Conservation (phyloP, 2,113 vertebrate genomes). For the Myrmecophaga tridactyla region DNA sequence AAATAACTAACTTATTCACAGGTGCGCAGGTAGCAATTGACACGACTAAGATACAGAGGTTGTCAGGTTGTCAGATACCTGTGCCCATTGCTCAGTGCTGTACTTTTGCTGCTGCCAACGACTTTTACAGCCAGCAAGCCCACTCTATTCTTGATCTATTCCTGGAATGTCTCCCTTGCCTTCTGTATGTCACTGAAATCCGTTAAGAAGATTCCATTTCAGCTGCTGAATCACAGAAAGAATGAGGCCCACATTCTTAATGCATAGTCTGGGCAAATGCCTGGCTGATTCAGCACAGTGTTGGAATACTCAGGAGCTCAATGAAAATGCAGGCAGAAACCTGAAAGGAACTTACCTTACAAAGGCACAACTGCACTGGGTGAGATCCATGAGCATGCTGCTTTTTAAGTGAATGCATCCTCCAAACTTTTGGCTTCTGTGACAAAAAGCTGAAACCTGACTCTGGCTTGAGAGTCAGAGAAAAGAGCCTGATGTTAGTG, state of each 20-base stretch:
- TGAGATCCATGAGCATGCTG: background rate
- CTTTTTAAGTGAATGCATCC: background rate
- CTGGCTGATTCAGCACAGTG: background rate
- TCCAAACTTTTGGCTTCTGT: background rate
- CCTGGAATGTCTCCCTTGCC: no score
- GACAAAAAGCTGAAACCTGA: background rate
- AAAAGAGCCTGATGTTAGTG: background rate
- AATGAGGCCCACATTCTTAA: background rate
- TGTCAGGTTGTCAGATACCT: background rate
- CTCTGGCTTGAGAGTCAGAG: background rate
- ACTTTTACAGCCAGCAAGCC: background rate
- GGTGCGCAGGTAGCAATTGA: no score
- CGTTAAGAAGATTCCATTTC: background rate
- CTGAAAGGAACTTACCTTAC: background rate
- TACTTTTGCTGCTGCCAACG: no score
- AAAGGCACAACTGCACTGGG: background rate
- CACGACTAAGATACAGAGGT: background rate
- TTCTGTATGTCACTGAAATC: background rate
- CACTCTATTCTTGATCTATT: background rate
- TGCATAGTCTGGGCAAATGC: background rate
- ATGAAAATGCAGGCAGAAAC: background rate
- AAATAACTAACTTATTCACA: no score
- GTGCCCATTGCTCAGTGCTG: background rate
- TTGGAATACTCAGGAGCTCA: background rate
- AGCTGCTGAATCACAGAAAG: background rate